Percentiles rank a stretch among this genome's conserved stretches.
These are phyloP conservation scores for Pseudorhiza aurosa DNA, from an alignment of 30 jellyfish, hydroid and myxozoan species.

Conservation along the genomic window DNA sequence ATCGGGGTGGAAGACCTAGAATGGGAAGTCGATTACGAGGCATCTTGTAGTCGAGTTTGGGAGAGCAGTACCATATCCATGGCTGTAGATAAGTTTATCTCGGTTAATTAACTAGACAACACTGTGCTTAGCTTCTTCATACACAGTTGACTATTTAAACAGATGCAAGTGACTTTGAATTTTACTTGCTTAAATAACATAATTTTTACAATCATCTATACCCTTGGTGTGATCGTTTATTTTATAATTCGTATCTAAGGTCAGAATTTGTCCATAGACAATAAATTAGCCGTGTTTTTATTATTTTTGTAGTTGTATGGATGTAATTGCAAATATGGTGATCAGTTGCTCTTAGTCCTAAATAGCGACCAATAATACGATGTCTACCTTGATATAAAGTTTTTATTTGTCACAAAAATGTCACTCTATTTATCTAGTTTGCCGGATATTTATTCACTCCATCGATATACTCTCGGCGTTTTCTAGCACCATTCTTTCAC, in stretches of 20 bases:
- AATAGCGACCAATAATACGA: conserved; percentile 42
- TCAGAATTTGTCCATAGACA: conserved; percentile 69
- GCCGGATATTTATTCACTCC: conserved; percentile 70
- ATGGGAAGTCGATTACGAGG: too few relatives aligned
- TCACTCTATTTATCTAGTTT: conserved; percentile 65
- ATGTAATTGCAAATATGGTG: conserved; percentile 42
- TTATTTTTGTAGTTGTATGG: conserved; percentile 64
- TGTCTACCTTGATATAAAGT: conserved; percentile 47
- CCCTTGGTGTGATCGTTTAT: conserved; percentile 37
- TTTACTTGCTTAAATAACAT: conserved; percentile 16
- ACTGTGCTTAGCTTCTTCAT: neutral
- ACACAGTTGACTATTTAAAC: conserved; percentile 1
- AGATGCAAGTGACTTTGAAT: neutral
- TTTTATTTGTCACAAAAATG: conserved; percentile 41
- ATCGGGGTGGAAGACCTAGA: too few relatives aligned
- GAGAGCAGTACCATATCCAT: too few relatives aligned
- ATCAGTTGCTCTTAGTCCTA: conserved; percentile 24
- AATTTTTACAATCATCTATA: neutral
- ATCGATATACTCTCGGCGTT: conserved; percentile 7
- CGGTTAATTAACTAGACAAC: too few relatives aligned
- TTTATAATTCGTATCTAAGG: conserved; percentile 24
- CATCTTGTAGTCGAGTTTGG: too few relatives aligned
- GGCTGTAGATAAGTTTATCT: too few relatives aligned
- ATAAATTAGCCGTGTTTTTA: conserved; percentile 61
- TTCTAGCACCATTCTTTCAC: neutral